Evolutionary conservation across 2,113 vertebrate genomes (phyloP).

Genomic region (Dendropsophus ebraccatus): DNA sequence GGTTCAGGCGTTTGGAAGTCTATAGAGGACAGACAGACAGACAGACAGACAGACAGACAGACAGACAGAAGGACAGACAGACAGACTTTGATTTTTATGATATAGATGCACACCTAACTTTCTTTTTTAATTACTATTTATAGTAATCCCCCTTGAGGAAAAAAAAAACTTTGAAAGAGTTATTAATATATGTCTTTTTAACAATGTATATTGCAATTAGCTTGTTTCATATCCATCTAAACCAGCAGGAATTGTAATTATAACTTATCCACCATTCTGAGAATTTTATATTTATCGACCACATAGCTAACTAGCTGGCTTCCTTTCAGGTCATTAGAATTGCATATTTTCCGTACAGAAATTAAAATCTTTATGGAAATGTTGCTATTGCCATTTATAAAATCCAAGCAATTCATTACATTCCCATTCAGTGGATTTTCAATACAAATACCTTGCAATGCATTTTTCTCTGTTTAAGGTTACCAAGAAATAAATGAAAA

Average conservation of each 20-base stretch:
- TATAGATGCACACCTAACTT: not conserved
- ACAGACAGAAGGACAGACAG: too few species aligned
- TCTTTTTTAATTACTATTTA: not conserved
- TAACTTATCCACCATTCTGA: not conserved
- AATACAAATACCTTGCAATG: not conserved
- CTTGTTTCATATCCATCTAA: not conserved
- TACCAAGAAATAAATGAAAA: not conserved
- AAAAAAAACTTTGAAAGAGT: not conserved
- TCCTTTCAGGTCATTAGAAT: not conserved
- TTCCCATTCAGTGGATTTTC: conserved; percentile 1
- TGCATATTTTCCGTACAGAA: conserved; percentile 4
- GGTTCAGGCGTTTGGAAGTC: too few species aligned
- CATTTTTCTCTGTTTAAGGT: not conserved
- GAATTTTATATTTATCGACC: not conserved
- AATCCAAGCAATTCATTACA: not conserved
- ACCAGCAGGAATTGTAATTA: not conserved
- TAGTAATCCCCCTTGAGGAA: not conserved
- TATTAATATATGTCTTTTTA: not conserved
- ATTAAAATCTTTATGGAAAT: conserved; percentile 8
- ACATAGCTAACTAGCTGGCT: not conserved
- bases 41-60: too few species aligned
- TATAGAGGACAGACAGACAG: too few species aligned
- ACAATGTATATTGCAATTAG: not conserved
- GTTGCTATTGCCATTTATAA: not conserved
- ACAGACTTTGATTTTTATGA: too few species aligned